A percentile compares a stretch with the other conserved stretches of the same genome.
phyloP scores from a whole-genome alignment of 2,113 vertebrate genomes.

The Phylloscopus whistleri region DNA sequence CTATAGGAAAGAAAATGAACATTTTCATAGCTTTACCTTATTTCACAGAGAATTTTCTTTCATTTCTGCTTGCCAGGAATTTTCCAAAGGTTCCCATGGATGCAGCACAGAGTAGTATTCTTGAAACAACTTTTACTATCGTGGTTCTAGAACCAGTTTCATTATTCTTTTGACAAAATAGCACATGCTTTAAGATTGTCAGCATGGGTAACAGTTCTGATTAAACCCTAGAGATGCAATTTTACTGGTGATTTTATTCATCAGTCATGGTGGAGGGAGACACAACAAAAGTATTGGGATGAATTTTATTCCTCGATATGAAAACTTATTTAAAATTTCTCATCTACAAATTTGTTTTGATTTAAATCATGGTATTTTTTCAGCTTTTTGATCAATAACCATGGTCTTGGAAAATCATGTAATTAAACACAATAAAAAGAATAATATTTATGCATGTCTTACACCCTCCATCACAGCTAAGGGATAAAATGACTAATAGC shows the following conservation, averaged over 20 bases:
- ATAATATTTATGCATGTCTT: not conserved
- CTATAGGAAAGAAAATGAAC: not conserved
- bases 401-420: not conserved
- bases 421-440: not conserved
- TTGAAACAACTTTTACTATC: not conserved
- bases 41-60: not conserved
- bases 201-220: not conserved
- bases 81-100: not conserved
- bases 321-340: not conserved
- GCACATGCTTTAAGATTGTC: not conserved
- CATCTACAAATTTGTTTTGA: not conserved
- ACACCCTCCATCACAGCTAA: not conserved
- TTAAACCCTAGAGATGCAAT: not conserved
- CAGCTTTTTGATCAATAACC: not conserved
- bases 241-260: not conserved
- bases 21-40: not conserved
- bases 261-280: rapidly evolving
- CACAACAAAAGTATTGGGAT: not conserved
- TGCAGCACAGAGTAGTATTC: not conserved
- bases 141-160: not conserved
- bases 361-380: not conserved
- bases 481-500: not conserved
- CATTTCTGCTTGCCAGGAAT: not conserved
- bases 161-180: not conserved
- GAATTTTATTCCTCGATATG: not conserved